Evolutionary conservation across 2,888 invertebrate species (phyloP).

Genomic region (Diarsia rubi): DNA sequence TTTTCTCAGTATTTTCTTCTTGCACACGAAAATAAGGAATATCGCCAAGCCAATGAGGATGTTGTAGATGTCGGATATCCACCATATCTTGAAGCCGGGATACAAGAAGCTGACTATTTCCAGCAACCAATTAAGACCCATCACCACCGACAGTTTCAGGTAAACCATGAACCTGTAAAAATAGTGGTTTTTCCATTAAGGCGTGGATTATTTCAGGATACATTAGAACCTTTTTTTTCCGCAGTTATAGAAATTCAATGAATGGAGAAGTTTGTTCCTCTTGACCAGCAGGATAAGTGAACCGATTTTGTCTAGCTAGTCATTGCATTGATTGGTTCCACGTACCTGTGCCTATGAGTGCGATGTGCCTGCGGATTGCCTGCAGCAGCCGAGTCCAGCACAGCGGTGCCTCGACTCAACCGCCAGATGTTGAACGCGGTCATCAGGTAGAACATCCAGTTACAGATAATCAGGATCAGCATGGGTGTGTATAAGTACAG

Average conservation of each 20-base stretch:
- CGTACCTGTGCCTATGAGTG: slow-evolving; percentile 78
- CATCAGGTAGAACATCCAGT: slow-evolving; percentile 85
- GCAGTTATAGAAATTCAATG: background rate
- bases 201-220: too few relatives aligned
- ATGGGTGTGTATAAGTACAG: slow-evolving; percentile 84
- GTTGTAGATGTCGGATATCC: slow-evolving; percentile 81
- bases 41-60: slow-evolving; percentile 81
- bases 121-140: slow-evolving; percentile 86
- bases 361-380: slow-evolving; percentile 82
- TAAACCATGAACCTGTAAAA: slow-evolving; percentile 82
- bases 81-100: slow-evolving; percentile 75
- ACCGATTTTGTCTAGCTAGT: background rate
- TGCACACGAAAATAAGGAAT: slow-evolving; percentile 85
- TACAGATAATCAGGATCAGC: slow-evolving; percentile 81
- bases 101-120: slow-evolving; percentile 79
- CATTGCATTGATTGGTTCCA: background rate
- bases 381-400: slow-evolving; percentile 78
- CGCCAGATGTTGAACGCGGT: slow-evolving; percentile 86
- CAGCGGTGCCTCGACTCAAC: slow-evolving; percentile 79
- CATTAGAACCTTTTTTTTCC: too few relatives aligned
- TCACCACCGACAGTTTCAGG: slow-evolving; percentile 83
- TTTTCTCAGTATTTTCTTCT: slow-evolving; percentile 78
- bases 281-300: background rate
- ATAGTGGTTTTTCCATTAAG: background rate
- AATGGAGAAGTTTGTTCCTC: background rate